phyloP scores from a whole-genome alignment of 2,113 vertebrate genomes.

The Atherinomorus stipes region DNA sequence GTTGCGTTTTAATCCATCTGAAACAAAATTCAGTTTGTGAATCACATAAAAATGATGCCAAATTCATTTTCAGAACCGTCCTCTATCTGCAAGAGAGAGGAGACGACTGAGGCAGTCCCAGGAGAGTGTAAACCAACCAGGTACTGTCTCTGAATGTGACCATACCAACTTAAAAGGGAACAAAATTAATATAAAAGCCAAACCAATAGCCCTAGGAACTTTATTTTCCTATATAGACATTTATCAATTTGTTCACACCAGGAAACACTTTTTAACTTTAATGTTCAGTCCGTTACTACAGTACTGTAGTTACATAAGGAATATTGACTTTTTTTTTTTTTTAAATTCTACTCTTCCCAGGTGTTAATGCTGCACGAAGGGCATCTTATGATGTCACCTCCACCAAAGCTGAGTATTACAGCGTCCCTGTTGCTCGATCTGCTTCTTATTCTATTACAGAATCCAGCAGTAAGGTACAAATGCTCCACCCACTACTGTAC shows the following conservation, averaged over 20 bases:
- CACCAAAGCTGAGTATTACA: slow-evolving; percentile 68
- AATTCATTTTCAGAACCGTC: slow-evolving; percentile 84
- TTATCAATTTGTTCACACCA: neutral
- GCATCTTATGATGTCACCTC: slow-evolving; percentile 75
- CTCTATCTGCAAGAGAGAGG: slow-evolving; percentile 93
- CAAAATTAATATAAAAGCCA: neutral
- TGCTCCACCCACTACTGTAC: neutral
- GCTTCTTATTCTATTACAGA: slow-evolving; percentile 75
- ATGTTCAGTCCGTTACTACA: neutral
- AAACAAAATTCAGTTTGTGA: neutral
- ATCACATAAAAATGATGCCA: neutral
- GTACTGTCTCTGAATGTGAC: slow-evolving; percentile 65
- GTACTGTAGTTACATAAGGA: neutral
- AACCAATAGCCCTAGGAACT: neutral
- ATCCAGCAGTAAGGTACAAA: slow-evolving; percentile 58
- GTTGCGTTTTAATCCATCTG: neutral
- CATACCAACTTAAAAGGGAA: no score
- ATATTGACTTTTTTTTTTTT: neutral
- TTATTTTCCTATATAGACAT: neutral
- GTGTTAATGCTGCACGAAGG: slow-evolving; percentile 77
- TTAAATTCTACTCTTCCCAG: slow-evolving; percentile 49
- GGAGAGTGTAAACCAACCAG: slow-evolving; percentile 83
- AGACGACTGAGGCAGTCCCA: slow-evolving; percentile 91
- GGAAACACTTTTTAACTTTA: neutral
- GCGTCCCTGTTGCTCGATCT: slow-evolving; percentile 64